phyloP scores from a whole-genome alignment of 2,888 invertebrate species.

The Geotrupes spiniger region DNA sequence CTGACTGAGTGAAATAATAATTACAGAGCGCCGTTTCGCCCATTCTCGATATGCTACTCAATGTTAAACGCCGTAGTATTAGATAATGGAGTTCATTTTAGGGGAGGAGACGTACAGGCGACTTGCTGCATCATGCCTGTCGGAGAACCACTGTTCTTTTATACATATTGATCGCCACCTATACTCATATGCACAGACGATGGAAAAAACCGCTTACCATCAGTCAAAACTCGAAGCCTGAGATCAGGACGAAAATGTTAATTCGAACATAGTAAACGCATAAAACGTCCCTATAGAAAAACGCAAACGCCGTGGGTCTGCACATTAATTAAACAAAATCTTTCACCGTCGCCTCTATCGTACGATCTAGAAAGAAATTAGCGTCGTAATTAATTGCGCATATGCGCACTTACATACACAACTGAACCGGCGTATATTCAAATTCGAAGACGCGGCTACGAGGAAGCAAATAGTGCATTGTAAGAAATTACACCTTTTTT shows the following conservation, averaged over 20 bases:
- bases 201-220: too few species aligned
- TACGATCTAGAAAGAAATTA: constrained; percentile 3
- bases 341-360: neutral
- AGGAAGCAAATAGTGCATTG: constrained; percentile 1
- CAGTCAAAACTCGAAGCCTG: too few species aligned
- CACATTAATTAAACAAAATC: neutral
- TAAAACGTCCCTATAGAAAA: too few species aligned
- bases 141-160: constrained; percentile 1
- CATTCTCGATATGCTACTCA: constrained; percentile 41
- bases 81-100: constrained; percentile 35
- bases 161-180: constrained; percentile 3
- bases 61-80: constrained; percentile 37
- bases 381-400: constrained; percentile 3
- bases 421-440: neutral
- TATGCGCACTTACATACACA: too few species aligned
- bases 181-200: neutral
- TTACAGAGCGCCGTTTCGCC: constrained; percentile 46
- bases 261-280: too few species aligned
- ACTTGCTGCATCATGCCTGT: constrained; percentile 34
- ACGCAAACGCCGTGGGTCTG: too few species aligned
- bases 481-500: constrained; percentile 34
- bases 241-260: too few species aligned
- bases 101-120: constrained; percentile 33
- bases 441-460: neutral
- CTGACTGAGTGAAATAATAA: constrained; percentile 47